Evolutionary conservation across 2,797 vertebrate species (phyloP).

Genomic region (Thripadectes ignobilis): DNA sequence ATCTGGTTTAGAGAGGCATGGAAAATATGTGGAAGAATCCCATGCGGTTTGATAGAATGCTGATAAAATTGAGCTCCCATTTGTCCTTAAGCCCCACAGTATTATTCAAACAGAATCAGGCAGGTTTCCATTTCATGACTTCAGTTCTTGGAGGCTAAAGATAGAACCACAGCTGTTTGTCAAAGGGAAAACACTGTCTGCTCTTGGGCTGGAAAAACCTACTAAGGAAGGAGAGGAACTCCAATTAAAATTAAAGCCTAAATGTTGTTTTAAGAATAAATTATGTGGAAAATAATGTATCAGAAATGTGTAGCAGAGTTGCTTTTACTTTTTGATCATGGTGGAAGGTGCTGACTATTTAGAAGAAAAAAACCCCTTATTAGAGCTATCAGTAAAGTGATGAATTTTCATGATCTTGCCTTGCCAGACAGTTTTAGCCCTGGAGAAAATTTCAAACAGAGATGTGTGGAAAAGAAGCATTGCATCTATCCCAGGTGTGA

Average conservation of each 20-base stretch:
- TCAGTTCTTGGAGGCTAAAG: neutral
- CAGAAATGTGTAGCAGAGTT: conserved; percentile 15
- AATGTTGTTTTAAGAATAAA: conserved; percentile 53
- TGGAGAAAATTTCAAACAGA: conserved; percentile 71
- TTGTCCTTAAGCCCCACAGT: neutral
- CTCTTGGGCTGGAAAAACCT: conserved; percentile 2
- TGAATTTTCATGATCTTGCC: conserved; percentile 74
- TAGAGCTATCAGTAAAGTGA: conserved; percentile 64
- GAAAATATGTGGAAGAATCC: neutral
- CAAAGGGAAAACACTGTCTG: neutral
- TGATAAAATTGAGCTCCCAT: neutral
- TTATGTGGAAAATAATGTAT: conserved; percentile 33
- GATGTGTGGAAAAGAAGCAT: conserved; percentile 10
- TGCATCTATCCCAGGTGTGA: conserved; percentile 53
- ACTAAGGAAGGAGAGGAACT: neutral
- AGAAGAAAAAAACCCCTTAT: conserved; percentile 37
- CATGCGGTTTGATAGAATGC: neutral
- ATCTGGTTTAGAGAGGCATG: neutral
- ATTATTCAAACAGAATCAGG: neutral
- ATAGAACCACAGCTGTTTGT: conserved; percentile 22
- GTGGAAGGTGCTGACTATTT: conserved; percentile 60
- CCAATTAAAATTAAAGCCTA: conserved; percentile 58
- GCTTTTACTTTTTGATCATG: conserved; percentile 67
- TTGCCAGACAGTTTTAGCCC: conserved; percentile 64
- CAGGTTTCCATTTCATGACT: neutral